Evolutionary conservation across 2,113 vertebrate species (phyloP), one percentile per base, ranked within the genome.

Genomic region (Struthio camelus): DNA sequence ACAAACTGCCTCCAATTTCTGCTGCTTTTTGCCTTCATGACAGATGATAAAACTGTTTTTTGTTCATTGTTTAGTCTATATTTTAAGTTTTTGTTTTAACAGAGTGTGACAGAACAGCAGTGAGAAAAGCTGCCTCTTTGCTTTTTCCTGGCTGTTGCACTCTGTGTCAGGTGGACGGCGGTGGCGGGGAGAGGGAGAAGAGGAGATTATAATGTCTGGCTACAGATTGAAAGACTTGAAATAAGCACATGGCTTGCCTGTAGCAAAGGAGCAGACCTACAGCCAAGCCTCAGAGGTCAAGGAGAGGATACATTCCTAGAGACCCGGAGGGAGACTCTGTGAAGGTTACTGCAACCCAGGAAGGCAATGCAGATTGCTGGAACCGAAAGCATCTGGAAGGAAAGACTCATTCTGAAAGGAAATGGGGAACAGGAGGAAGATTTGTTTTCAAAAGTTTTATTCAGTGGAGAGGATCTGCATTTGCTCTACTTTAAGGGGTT

Each of bases 221-320:
- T 10, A 61, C 69, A 75, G 72, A 71, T 38, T 70, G 86, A 44
- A 76, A 87, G 78, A 10, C 79, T 96, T 93, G 93, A 96, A 85
- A 80, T 11, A 69, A 91, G 94, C 95, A 96, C 91, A 40, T 83
- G 91, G 23, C 78, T 66, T 91, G 75, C 53, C 18, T 15, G 2
- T 53, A 87, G 71, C 85, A 73, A 22, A 66, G 93, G 54, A 93
- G 59, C 64, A 54, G 65, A 85, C 64, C 77, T 53, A 62, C 5
- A 14, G 94, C 96, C 96, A 96, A 95, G 58, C 18, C 81, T 87
- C 5, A 4, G 73, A 94, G 95, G 94, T 97, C 96, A 95, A 90
- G 91, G 92, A 91, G 91, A 97, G 95, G 96, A 73, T 83, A 85
- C 93, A 96, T 97, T 96, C 96, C 94, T 94, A 48, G 95, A 94